Percentiles rank a stretch among this genome's conserved stretches.
phyloP scores from a whole-genome alignment of 2,888 invertebrate genomes.

The Drosophila subsilvestris region DNA sequence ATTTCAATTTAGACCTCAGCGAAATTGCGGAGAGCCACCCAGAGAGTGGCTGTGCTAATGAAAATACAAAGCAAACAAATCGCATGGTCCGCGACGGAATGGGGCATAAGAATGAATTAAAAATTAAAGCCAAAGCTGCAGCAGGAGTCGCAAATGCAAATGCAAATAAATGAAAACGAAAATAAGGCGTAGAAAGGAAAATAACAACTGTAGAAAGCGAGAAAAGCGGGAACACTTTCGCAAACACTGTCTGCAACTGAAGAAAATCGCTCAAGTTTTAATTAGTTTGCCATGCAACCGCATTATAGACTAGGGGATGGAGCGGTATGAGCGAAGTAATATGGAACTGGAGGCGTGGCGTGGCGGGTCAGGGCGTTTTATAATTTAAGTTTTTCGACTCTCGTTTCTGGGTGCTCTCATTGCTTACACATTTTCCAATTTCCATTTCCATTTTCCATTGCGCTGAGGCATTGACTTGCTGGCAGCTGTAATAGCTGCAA shows the following conservation, averaged over 20 bases:
- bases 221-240: constrained; percentile 55
- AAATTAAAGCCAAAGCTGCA: constrained; percentile 64
- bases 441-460: constrained; percentile 9
- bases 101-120: constrained; percentile 62
- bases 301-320: constrained; percentile 12
- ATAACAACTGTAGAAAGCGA: background rate
- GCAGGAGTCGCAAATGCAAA: constrained; percentile 40
- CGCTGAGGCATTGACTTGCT: constrained; percentile 10
- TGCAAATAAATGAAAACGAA: constrained; percentile 45
- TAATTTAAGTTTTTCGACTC: constrained; percentile 33
- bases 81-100: constrained; percentile 17
- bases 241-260: constrained; percentile 60
- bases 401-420: constrained; percentile 14
- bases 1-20: constrained; percentile 61
- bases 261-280: constrained; percentile 74
- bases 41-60: constrained; percentile 48
- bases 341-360: background rate
- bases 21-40: background rate
- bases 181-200: constrained; percentile 11
- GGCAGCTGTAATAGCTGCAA: constrained; percentile 4
- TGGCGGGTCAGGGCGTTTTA: constrained; percentile 13
- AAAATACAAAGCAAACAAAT: constrained; percentile 47
- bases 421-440: constrained; percentile 29
- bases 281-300: constrained; percentile 71
- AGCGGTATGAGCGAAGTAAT: background rate